phyloP scores from a whole-genome alignment of 2,888 invertebrate species.

The Entomobrya proxima region DNA sequence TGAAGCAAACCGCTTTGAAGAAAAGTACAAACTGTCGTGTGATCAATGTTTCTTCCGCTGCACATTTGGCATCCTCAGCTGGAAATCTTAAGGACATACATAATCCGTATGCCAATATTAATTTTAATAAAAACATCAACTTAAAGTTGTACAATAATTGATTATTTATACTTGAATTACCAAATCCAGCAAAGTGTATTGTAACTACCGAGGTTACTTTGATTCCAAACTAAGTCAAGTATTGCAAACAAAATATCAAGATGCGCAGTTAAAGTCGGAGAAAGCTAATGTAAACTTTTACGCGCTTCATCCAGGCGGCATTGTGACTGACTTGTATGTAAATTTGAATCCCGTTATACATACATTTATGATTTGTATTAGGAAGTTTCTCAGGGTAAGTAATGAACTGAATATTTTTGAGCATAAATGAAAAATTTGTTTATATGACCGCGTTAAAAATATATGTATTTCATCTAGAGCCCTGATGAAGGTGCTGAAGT shows the following conservation, averaged over 20 bases:
- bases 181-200: slow-evolving; percentile 60
- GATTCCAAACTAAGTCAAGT: slow-evolving; percentile 92
- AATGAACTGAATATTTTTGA: background rate
- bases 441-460: background rate
- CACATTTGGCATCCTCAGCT: slow-evolving; percentile 80
- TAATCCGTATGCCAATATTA: slow-evolving; percentile 79
- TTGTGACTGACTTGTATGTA: slow-evolving; percentile 88
- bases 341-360: slow-evolving; percentile 80
- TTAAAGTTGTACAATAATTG: background rate
- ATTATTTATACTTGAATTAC: background rate
- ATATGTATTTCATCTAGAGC: slow-evolving; percentile 79
- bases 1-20: slow-evolving; percentile 82
- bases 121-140: background rate
- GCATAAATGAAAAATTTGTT: background rate
- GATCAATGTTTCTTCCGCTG: slow-evolving; percentile 91
- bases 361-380: slow-evolving; percentile 82
- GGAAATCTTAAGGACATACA: slow-evolving; percentile 88
- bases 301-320: slow-evolving; percentile 91
- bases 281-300: slow-evolving; percentile 82
- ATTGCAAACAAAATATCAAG: slow-evolving; percentile 82
- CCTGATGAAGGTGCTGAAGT: slow-evolving; percentile 88
- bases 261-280: slow-evolving; percentile 80
- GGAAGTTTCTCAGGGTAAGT: slow-evolving; percentile 84
- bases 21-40: slow-evolving; percentile 82
- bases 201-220: slow-evolving; percentile 81